phyloP scores from a whole-genome alignment of 2,113 vertebrate genomes.

The Lophius piscatorius region DNA sequence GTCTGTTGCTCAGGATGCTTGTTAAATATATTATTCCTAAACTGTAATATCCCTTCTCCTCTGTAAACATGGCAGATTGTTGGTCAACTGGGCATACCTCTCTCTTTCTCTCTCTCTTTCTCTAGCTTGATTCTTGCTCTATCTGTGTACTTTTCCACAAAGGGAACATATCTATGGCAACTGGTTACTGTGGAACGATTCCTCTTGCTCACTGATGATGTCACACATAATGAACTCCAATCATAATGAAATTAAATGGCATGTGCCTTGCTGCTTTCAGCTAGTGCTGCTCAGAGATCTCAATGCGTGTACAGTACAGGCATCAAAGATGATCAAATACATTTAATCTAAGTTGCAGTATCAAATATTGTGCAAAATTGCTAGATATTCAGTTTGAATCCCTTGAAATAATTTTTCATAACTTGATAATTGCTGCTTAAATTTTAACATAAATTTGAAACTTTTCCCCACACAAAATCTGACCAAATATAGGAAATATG shows the following conservation, averaged over 20 bases:
- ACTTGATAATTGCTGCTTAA: not conserved
- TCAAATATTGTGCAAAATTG: too few species aligned
- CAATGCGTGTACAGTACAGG: too few species aligned
- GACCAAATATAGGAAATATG: too few species aligned
- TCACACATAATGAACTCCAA: conserved; percentile 59
- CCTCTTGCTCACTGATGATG: conserved; percentile 83
- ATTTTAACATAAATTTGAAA: too few species aligned
- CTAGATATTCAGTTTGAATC: too few species aligned
- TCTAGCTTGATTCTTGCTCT: conserved; percentile 6
- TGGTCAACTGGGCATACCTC: too few species aligned
- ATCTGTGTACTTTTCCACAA: conserved; percentile 69
- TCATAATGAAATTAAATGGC: conserved; percentile 19
- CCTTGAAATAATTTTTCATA: not conserved
- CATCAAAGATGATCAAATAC: too few species aligned
- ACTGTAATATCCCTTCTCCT: not conserved
- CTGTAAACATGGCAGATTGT: too few species aligned
- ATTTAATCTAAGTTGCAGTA: too few species aligned
- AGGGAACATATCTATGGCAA: conserved; percentile 92
- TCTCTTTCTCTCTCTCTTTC: conserved; percentile 12
- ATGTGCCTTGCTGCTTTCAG: not conserved
- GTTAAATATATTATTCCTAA: too few species aligned
- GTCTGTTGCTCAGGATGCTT: too few species aligned
- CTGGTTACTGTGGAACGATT: conserved; percentile 88
- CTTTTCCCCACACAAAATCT: too few species aligned
- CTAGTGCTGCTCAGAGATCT: not conserved